These are phyloP conservation scores for Aegotheles bennettii DNA, from an alignment of 2,113 vertebrate species.

Conservation along the genomic window DNA sequence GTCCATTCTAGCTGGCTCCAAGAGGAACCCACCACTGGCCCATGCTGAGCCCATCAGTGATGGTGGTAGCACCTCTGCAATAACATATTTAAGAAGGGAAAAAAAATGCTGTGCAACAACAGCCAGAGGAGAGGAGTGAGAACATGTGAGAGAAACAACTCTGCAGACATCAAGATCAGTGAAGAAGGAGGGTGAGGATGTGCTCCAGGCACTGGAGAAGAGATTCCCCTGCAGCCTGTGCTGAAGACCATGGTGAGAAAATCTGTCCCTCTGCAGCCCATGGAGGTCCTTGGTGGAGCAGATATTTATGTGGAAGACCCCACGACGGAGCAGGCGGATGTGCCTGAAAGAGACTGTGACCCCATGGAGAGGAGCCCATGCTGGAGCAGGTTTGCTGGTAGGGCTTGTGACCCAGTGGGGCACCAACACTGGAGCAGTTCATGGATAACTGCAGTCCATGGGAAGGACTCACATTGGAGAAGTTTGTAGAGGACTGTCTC, in stretches of 20 bases:
- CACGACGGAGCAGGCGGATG: not conserved
- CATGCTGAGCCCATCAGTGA: not conserved
- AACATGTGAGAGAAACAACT: not conserved
- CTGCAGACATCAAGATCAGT: not conserved
- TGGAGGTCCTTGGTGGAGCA: not conserved
- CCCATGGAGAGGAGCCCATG: not conserved
- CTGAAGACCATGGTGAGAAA: not conserved
- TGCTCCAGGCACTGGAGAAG: not conserved
- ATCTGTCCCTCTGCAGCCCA: not conserved
- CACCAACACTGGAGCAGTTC: not conserved
- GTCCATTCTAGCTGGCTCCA: not conserved
- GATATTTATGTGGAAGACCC: not conserved
- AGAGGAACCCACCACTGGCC: rapidly evolving
- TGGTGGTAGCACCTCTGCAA: rapidly evolving
- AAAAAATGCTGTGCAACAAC: not conserved
- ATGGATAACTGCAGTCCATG: not conserved
- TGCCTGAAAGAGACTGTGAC: not conserved
- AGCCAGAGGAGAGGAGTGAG: not conserved
- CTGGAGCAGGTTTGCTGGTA: not conserved
- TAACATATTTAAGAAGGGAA: not conserved
- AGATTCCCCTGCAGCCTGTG: not conserved
- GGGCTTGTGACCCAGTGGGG: not conserved
- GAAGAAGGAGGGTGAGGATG: not conserved
- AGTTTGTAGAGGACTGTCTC: not conserved
- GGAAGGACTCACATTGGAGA: not conserved